Evolutionary conservation across 2,888 invertebrate genomes (phyloP).

Genomic region (Caenorhabditis parvicauda): DNA sequence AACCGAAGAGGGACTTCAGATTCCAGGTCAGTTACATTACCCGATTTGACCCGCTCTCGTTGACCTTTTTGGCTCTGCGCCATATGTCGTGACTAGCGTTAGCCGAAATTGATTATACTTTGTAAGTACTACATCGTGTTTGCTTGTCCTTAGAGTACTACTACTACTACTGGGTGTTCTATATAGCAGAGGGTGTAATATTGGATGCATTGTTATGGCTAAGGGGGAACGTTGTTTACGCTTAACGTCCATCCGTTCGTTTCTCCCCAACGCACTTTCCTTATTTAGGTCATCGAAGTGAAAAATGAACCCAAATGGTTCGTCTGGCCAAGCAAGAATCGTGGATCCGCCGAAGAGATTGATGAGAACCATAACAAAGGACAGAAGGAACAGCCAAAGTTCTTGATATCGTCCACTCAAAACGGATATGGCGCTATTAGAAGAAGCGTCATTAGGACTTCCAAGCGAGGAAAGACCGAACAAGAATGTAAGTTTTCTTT

Average conservation of each 20-base stretch:
- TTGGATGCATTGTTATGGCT: no score
- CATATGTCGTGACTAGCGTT: neutral
- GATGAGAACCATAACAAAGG: constrained; percentile 41
- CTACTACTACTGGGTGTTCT: no score
- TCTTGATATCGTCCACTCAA: no score
- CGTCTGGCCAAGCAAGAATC: constrained; percentile 44
- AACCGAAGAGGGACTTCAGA: constrained; percentile 47
- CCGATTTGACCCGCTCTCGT: neutral
- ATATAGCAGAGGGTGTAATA: no score
- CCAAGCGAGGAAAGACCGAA: no score
- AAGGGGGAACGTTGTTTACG: no score
- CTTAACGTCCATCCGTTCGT: neutral
- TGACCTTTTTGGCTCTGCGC: neutral
- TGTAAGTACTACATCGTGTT: neutral
- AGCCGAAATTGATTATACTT: neutral
- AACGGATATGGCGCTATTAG: constrained; percentile 38
- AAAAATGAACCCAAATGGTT: constrained; percentile 51
- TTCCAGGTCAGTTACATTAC: constrained; percentile 34
- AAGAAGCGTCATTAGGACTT: constrained; percentile 31
- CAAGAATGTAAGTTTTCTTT: constrained; percentile 18
- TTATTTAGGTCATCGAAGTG: constrained; percentile 44
- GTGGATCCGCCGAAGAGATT: constrained; percentile 35
- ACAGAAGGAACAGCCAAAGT: no score
- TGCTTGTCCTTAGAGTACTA: no score
- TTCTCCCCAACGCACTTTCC: neutral